Percentiles rank a stretch among this genome's conserved stretches.
phyloP scores from a whole-genome alignment of 2,888 invertebrate species.

The Lucinisca nassula region DNA sequence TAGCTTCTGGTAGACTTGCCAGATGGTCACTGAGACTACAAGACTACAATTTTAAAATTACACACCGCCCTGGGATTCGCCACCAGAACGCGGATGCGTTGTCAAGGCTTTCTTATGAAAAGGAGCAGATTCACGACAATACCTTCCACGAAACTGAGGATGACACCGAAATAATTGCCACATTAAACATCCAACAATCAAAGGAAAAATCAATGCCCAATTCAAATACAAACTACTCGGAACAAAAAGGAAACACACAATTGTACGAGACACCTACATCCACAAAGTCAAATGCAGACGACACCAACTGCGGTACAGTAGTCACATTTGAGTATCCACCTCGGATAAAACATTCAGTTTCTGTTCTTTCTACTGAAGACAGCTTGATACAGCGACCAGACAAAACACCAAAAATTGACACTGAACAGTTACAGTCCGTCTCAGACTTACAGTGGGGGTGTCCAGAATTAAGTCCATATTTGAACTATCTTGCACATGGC shows the following conservation, averaged over 20 bases:
- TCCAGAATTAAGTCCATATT: conserved; percentile 40
- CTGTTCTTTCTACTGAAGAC: not conserved
- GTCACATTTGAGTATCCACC: not conserved
- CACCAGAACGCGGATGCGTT: conserved; percentile 49
- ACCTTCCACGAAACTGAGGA: not conserved
- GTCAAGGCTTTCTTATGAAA: no score
- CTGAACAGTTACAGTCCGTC: not conserved
- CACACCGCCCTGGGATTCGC: conserved; percentile 16
- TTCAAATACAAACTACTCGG: not conserved
- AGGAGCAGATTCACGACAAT: not conserved
- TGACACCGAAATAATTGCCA: not conserved
- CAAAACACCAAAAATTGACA: not conserved
- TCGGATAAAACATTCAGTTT: not conserved
- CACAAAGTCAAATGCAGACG: not conserved
- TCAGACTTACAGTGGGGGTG: conserved; percentile 45
- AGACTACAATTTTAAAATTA: conserved; percentile 26
- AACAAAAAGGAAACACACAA: not conserved
- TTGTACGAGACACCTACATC: not conserved
- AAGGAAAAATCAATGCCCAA: not conserved
- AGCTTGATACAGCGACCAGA: not conserved
- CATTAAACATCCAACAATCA: no score
- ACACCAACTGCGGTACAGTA: not conserved
- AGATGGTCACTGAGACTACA: conserved; percentile 28
- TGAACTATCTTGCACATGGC: conserved; percentile 26
- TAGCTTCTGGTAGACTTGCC: conserved; percentile 16